A percentile compares a stretch with the other conserved stretches of the same genome.
Evolutionary conservation across 2,888 invertebrate genomes (phyloP).

Genomic region (Aspidapion aeneum): DNA sequence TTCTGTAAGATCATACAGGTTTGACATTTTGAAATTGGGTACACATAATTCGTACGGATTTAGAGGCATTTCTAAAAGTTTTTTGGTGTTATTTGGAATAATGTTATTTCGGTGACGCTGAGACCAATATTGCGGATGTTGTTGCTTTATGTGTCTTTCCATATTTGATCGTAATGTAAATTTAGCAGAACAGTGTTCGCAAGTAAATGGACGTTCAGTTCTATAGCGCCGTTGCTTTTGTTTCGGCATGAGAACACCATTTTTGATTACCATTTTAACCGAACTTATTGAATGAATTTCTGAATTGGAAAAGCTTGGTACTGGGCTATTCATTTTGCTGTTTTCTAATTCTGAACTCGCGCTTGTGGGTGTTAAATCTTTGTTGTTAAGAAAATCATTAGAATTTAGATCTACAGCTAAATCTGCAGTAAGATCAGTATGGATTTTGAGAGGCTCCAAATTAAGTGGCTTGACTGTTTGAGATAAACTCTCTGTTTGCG

Average conservation of each 20-base stretch:
- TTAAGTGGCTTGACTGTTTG: slow-evolving; percentile 23
- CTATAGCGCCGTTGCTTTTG: slow-evolving; percentile 88
- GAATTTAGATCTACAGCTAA: background rate
- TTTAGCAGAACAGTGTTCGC: slow-evolving; percentile 85
- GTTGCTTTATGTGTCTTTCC: slow-evolving; percentile 92
- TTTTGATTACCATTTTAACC: slow-evolving; percentile 87
- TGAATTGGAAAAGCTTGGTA: slow-evolving; percentile 46
- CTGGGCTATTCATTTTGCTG: slow-evolving; percentile 44
- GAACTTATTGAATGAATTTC: slow-evolving; percentile 58
- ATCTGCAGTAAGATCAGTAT: background rate
- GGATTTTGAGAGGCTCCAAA: background rate
- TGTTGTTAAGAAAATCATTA: slow-evolving; percentile 27
- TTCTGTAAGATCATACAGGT: slow-evolving; percentile 36
- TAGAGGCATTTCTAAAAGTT: background rate
- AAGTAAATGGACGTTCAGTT: slow-evolving; percentile 87
- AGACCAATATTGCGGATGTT: slow-evolving; percentile 88
- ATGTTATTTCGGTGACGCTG: slow-evolving; percentile 66
- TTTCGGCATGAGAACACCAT: slow-evolving; percentile 86
- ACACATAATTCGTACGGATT: slow-evolving; percentile 33
- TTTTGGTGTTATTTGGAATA: background rate
- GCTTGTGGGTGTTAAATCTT: slow-evolving; percentile 54
- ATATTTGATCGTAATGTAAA: slow-evolving; percentile 92
- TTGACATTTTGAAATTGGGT: slow-evolving; percentile 41
- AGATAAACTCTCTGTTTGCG: slow-evolving; percentile 9
- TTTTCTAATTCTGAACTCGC: slow-evolving; percentile 45